A percentile compares a stretch with the other conserved stretches of the same genome.
These are phyloP conservation scores for Andrena chrysosceles DNA, from an alignment of 2,888 invertebrate genomes.

Conservation along the genomic window DNA sequence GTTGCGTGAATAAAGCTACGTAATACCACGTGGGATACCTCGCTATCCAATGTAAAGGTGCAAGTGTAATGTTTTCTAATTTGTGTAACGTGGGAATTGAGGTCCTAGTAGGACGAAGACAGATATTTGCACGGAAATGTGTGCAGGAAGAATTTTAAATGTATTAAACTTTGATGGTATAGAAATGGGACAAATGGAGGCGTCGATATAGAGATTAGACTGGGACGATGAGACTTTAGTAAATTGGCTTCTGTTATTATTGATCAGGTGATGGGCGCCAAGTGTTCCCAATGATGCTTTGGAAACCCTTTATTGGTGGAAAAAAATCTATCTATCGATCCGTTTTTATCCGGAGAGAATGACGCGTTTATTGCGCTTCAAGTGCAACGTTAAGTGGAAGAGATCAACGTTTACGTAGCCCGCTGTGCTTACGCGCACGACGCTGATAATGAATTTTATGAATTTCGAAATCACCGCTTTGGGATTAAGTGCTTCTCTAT, in stretches of 20 bases:
- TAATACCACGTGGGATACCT: not conserved
- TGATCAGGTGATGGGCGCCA: not conserved
- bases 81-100: not conserved
- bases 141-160: not conserved
- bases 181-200: not conserved
- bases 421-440: constrained; percentile 20
- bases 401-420: constrained; percentile 44
- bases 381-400: constrained; percentile 47
- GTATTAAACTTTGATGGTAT: no score
- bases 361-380: constrained; percentile 41
- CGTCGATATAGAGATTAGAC: not conserved
- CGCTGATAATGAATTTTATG: constrained; percentile 18
- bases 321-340: constrained; percentile 26
- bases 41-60: not conserved
- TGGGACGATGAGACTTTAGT: not conserved
- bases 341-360: constrained; percentile 21
- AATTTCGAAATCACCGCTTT: constrained; percentile 9
- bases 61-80: not conserved
- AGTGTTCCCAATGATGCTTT: not conserved
- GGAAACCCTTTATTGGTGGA: constrained; percentile 32
- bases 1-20: not conserved
- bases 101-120: not conserved
- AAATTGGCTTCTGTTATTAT: not conserved
- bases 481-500: not conserved
- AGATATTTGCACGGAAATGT: not conserved